Base-by-base conservation (phyloP, 2,797 vertebrate species). In the Choloepus didactylus region DNA sequence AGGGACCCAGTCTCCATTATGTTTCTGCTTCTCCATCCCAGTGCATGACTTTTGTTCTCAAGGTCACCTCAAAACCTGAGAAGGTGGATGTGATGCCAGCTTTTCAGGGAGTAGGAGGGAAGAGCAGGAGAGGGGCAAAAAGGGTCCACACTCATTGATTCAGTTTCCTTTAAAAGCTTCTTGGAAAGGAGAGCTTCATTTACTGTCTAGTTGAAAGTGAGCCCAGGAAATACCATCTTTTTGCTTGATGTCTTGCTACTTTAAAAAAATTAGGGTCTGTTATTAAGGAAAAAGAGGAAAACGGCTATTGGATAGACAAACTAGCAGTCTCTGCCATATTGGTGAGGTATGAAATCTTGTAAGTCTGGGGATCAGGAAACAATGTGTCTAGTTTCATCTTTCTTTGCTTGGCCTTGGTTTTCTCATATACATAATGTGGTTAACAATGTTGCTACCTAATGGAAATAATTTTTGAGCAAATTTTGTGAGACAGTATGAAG, bases 381-480 rank as follows among this genome's bases (percentile, higher is more conserved):
- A 77, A 3, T 29, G 23, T n/a, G 18, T 69, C 56, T 76, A 54
- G 51, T 59, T 69, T 72, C 18, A 70, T 66, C 51, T 94, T 87
- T 85, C 44, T 67, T 91, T 35, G 56, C 59, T 88, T 69, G 19
- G 51, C 19, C 84, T 95, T 8, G 3, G 59, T 3, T 51, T 87
- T 87, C 73, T 82, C 60, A 56, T 19, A 66, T 44, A 38, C 27
- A 44, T 23, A n/a, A 46, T 81, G 27, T 93, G 59, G 70, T 51
- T 91, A 67, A 93, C 35, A 64, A 79, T 77, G 46, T 95, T 87
- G 92, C 77, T 73, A 38, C 31, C 15, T 62, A 88, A 44, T 35
- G n/a, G 19, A 91, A 96, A 87, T 81, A 81, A 77, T 94, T 94
- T 90, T 95, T 14, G 9, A 60, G 15, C 19, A 84, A 54, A 92